Conservation (phyloP, 2,113 vertebrate species). For the Sceloporus undulatus region DNA sequence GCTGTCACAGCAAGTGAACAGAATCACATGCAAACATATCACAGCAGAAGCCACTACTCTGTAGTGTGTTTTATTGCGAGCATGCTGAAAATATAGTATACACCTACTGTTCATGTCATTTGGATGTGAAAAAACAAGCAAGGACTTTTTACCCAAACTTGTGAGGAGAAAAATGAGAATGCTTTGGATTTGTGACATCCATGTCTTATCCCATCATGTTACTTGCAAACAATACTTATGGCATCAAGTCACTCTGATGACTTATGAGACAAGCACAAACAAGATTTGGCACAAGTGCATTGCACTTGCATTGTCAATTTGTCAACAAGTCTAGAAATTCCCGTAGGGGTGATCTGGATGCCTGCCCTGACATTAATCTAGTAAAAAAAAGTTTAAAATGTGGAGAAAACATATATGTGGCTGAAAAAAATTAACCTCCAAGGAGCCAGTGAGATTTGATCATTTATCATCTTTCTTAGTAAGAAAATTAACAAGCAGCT, state of each 20-base stretch:
- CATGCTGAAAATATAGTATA: neutral
- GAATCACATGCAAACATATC: neutral
- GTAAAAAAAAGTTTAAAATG: conserved; percentile 18
- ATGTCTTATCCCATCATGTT: conserved; percentile 34
- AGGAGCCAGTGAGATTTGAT: neutral
- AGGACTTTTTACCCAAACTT: conserved; percentile 15
- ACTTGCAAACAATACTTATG: neutral
- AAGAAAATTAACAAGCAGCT: neutral
- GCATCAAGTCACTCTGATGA: conserved; percentile 35
- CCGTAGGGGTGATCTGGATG: conserved; percentile 36
- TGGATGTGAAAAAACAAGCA: neutral
- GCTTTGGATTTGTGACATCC: conserved; percentile 25
- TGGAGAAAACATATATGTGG: neutral
- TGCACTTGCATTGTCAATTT: conserved; percentile 36
- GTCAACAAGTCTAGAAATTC: conserved; percentile 47
- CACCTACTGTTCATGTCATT: neutral
- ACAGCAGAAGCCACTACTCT: neutral
- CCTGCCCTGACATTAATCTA: conserved; percentile 40
- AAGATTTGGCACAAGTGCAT: conserved; percentile 34
- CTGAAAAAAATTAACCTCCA: neutral
- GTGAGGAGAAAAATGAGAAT: conserved; percentile 10
- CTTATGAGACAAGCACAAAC: conserved; percentile 38
- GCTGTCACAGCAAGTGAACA: neutral
- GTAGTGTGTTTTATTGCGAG: neutral
- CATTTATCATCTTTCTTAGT: neutral